These are phyloP conservation scores for Caerostris extrusa DNA, from an alignment of 1,140 invertebrate species.

Conservation along the genomic window DNA sequence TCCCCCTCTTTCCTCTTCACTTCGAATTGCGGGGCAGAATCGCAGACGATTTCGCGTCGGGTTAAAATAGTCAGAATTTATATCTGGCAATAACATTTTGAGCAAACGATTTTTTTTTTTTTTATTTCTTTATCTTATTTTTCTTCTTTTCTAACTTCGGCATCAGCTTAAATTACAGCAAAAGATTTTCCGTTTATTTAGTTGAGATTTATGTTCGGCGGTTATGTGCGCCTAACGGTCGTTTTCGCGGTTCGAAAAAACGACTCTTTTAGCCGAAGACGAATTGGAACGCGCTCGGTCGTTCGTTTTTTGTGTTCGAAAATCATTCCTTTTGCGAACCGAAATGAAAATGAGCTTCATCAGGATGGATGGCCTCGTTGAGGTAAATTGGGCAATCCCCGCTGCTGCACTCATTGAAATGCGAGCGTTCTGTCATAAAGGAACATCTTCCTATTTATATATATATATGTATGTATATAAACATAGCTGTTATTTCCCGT, in stretches of 20 bases:
- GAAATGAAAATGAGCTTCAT: not conserved
- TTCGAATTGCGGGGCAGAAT: not conserved
- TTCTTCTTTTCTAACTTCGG: not conserved
- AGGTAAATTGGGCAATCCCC: not conserved
- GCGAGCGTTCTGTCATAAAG: not conserved
- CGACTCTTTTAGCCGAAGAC: not conserved
- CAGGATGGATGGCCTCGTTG: not conserved
- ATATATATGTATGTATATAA: too few relatives aligned
- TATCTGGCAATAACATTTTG: slow-evolving; percentile 37
- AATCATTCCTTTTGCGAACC: not conserved
- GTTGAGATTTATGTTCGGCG: not conserved
- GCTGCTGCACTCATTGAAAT: not conserved
- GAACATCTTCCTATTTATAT: not conserved
- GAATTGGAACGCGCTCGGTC: not conserved
- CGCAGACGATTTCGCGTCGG: not conserved
- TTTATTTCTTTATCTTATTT: too few relatives aligned
- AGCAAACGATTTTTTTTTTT: not conserved
- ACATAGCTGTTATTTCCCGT: too few relatives aligned
- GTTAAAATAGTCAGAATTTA: slow-evolving; percentile 41
- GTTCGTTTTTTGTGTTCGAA: not conserved
- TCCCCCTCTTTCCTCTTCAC: not conserved
- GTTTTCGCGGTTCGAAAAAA: not conserved
- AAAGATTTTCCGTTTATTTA: slow-evolving; percentile 19
- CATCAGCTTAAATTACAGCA: not conserved
- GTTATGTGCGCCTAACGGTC: not conserved